These are phyloP conservation scores for Smithornis capensis DNA, from an alignment of 2,113 vertebrate species.

Conservation along the genomic window DNA sequence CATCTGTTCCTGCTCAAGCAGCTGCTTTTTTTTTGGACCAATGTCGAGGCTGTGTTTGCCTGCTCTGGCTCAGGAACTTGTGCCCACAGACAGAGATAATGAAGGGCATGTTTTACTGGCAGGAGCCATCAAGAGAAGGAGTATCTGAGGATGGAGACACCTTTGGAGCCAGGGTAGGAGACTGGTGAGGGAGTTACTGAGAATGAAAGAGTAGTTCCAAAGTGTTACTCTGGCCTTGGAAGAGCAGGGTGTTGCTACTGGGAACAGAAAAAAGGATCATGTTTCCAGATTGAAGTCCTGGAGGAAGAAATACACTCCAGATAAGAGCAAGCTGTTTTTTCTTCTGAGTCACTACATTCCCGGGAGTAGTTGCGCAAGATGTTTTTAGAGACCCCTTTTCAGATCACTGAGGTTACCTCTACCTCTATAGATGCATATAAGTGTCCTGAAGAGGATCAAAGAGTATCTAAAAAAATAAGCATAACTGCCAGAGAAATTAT, in stretches of 20 bases:
- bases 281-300: constrained; percentile 21
- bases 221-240: neutral
- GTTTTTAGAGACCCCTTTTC: constrained; percentile 19
- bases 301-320: neutral
- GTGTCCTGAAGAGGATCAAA: neutral
- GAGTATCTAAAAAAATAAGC: neutral
- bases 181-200: neutral
- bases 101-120: neutral
- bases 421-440: neutral
- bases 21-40: neutral
- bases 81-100: constrained; percentile 2
- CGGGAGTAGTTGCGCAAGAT: neutral
- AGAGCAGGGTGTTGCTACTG: neutral
- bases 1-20: neutral
- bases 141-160: neutral
- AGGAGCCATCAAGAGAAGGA: neutral
- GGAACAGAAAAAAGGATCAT: neutral
- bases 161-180: neutral
- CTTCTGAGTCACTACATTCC: constrained; percentile 61
- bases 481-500: neutral
- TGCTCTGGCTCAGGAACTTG: neutral
- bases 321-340: constrained; percentile 23
- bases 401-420: neutral
- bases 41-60: neutral
- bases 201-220: neutral